Percentiles rank a stretch among this genome's conserved stretches.
These are phyloP conservation scores for Trachelipus rathkii DNA, from an alignment of 1,140 invertebrate genomes.

Conservation along the genomic window DNA sequence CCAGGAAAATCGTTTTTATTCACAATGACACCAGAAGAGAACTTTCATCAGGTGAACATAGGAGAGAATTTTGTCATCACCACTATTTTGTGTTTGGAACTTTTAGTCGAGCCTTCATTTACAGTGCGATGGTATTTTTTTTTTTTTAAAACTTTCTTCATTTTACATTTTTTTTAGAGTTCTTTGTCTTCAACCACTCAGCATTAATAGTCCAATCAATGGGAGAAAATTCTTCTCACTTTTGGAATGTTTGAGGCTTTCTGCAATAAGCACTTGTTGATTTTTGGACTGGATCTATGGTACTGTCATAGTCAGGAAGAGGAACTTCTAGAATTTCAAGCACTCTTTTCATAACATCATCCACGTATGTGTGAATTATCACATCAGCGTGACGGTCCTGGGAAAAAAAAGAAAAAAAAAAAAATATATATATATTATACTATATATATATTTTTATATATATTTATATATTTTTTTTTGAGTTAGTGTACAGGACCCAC, in stretches of 20 bases:
- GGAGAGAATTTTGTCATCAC: too few relatives aligned
- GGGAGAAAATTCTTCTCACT: conserved; percentile 31
- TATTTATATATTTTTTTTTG: not conserved
- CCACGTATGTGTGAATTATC: conserved; percentile 83
- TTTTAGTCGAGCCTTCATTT: too few relatives aligned
- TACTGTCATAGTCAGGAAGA: conserved; percentile 64
- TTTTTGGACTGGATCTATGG: conserved; percentile 59
- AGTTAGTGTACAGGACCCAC: too few relatives aligned
- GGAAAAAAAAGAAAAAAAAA: not conserved
- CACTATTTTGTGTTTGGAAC: too few relatives aligned
- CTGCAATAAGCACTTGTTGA: conserved; percentile 23
- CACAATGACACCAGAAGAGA: too few relatives aligned
- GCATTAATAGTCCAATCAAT: conserved; percentile 42
- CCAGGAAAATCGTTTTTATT: too few relatives aligned
- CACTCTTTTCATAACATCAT: conserved; percentile 72
- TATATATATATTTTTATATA: not conserved
- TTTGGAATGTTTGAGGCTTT: not conserved
- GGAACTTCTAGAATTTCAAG: conserved; percentile 67
- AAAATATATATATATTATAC: not conserved
- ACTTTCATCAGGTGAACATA: too few relatives aligned
- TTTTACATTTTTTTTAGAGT: conserved; percentile 32
- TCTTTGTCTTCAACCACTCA: conserved; percentile 33
- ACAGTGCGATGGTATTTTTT: not conserved
- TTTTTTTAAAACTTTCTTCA: conserved; percentile 26
- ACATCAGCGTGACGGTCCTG: conserved; percentile 88